Evolutionary conservation across 2,888 invertebrate species (phyloP), one percentile per base, ranked within the genome.

Genomic region (Tetrapedia diversipes): DNA sequence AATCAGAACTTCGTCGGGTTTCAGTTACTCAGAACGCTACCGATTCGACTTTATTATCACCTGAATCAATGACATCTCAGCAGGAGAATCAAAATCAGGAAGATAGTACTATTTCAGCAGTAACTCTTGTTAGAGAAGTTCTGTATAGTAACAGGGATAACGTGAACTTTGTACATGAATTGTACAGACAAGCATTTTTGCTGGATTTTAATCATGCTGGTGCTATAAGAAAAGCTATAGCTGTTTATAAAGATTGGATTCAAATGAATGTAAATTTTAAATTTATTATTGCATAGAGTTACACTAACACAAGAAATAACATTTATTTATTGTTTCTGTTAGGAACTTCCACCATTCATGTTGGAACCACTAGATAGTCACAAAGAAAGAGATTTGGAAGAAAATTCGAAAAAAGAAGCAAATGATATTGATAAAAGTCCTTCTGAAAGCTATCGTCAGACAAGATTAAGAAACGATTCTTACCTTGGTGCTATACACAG

Each of bases 231-330:
- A 95, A 97, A 87, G 97, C 98, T 49, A 97, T 99, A 84, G 95
- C 96, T 51, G 96, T 98, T 4, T 99, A 99, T 91, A 97, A 97
- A 91, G 98, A 99, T 92, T 97, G 99, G 96, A 98, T 99, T 92
- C 97, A 97, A 89, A 95, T 96, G 93, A 96, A 95, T 90, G 95
- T 95, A 86, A 92, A 93, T 91, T 61, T 54, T 65, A 45, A 27
- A 60, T 59, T n/a, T 8, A 10, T 45, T 41, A 53, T 53, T 53
- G 7, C 8, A 16, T 34, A 16, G 37, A 29, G 1, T 14, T 8
- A 66, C 34, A 41, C 41, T 64, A 39, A 34, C 47, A 29, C 11
- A 2, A 8, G 24, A 16, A 41, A 7, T 53, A 4, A 34, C 59
- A 16, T 19, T 34, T 47, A 11, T 19, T 11, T 63, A 27, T 64